phyloP scores from a whole-genome alignment of 2,888 invertebrate genomes.

The Acrobasis consociella region DNA sequence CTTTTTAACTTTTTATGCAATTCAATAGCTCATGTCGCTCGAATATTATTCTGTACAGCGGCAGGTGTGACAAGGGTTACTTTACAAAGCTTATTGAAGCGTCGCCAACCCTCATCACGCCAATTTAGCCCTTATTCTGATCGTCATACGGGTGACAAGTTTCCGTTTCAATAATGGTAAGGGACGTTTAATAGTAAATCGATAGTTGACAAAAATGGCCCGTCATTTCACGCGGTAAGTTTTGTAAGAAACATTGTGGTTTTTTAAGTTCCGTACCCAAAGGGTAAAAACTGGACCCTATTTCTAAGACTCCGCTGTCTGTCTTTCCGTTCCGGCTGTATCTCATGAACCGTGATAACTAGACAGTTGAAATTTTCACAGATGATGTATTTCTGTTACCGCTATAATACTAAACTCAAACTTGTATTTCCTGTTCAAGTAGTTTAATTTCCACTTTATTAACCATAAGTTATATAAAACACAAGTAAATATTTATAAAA shows the following conservation, averaged over 20 bases:
- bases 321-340: too few species aligned
- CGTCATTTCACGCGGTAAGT: background rate
- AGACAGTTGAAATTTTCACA: too few species aligned
- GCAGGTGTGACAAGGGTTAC: constrained; percentile 18
- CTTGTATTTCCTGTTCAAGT: too few species aligned
- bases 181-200: constrained; percentile 18
- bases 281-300: too few species aligned
- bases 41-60: constrained; percentile 10
- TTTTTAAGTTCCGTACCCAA: background rate
- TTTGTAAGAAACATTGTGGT: background rate
- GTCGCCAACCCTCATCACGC: background rate
- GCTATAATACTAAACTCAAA: too few species aligned
- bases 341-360: too few species aligned
- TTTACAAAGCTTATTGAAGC: constrained; percentile 19
- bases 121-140: constrained; percentile 1
- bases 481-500: too few species aligned
- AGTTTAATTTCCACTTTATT: too few species aligned
- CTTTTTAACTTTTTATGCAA: background rate
- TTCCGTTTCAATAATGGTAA: background rate
- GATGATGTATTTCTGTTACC: too few species aligned
- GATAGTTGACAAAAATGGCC: constrained; percentile 15
- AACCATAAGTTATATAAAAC: too few species aligned
- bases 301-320: too few species aligned
- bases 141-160: background rate
- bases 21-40: constrained; percentile 14